Base-by-base conservation (phyloP, 2,888 invertebrate genomes). In the Pandemis corylana region DNA sequence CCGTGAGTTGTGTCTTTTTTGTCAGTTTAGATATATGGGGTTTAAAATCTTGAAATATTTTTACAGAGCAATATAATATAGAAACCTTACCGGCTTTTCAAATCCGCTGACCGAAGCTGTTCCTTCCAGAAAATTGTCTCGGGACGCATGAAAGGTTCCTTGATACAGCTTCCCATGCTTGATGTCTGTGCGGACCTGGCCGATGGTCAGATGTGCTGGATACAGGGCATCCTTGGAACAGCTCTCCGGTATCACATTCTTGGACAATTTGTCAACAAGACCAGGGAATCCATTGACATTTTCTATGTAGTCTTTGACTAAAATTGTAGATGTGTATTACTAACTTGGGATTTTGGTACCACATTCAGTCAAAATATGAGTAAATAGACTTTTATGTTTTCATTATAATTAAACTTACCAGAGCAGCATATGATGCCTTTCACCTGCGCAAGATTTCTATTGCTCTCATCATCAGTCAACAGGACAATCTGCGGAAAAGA, bases 121-220 rank as follows among this genome's bases (percentile, higher is more conserved):
- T 10, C 98, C 99, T 90, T 99, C 99, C 13, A 99, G 94, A 86
- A 97, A 99, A 90, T 99, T 99, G 84, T 99, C 99, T 69, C 98
- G 95, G 0, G 98, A 98, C 0, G 98, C 97, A 84, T 96, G 95
- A 85, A 97, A 98, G 0, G 96, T 96, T 0, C 99, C 99, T 86
- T 97, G 98, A 59, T 96, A 87, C 6, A 97, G 91, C 79, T 95
- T 96, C 0, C 97, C 98, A 77, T 95, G 95, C 83, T 97, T 97
- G 62, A 99, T 96, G 0, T 98, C 98, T 0, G 95, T 94, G 76
- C 98, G 97, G 20, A 99, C 95, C 85, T 97, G 96, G 0, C 95
- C 92, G 0, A 97, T 96, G 0, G 97, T 96, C 76, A 98, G 93
- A 90, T 99, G 99, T 28, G 98, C 97, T 0, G 98, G 98, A 86